Evolutionary conservation across 2,888 invertebrate genomes (phyloP).

Genomic region (Bibio marci): DNA sequence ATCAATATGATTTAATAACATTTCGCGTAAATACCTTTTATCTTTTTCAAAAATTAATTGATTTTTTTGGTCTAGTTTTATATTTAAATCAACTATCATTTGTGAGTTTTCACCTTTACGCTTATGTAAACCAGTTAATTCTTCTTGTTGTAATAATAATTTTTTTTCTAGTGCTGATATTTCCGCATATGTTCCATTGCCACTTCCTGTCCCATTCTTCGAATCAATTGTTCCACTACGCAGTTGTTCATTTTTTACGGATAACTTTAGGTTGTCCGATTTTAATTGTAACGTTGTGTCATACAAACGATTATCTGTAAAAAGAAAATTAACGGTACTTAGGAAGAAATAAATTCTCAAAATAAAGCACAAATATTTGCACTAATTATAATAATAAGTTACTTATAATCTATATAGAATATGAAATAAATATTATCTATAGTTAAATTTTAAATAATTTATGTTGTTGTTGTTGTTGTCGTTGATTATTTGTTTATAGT

Average conservation of each 20-base stretch:
- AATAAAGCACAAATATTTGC: too few relatives aligned
- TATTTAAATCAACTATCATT: constrained; percentile 79
- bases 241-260: constrained; percentile 70
- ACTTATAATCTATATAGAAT: too few relatives aligned
- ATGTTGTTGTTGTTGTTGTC: too few relatives aligned
- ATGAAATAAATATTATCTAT: too few relatives aligned
- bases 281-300: constrained; percentile 66
- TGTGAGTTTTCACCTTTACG: constrained; percentile 86
- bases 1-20: too few relatives aligned
- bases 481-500: too few relatives aligned
- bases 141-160: constrained; percentile 74
- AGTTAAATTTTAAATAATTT: too few relatives aligned
- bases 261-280: constrained; percentile 69
- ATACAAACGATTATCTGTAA: constrained; percentile 69
- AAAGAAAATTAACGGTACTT: neutral
- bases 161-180: constrained; percentile 71
- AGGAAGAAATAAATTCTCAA: too few relatives aligned
- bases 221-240: constrained; percentile 37
- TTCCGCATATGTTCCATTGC: constrained; percentile 32
- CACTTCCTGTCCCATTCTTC: constrained; percentile 22
- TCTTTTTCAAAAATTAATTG: constrained; percentile 58
- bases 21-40: too few relatives aligned
- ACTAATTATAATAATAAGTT: too few relatives aligned
- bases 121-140: constrained; percentile 76
- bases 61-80: constrained; percentile 68